phyloP scores from a whole-genome alignment of 2,113 vertebrate genomes.

The Ramphastos sulfuratus region DNA sequence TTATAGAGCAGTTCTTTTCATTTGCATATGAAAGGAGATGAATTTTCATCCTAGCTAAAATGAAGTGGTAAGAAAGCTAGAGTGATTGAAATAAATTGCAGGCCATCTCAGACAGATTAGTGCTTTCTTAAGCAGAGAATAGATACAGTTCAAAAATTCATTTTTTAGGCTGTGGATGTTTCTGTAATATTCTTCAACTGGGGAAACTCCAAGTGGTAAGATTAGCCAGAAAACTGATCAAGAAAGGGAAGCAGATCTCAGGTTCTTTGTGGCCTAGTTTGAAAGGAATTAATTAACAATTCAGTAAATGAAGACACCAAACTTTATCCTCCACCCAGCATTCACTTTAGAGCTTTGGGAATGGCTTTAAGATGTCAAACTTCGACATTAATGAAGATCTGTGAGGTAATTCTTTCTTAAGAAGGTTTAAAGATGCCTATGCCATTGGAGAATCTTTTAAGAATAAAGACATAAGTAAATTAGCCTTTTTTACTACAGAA shows the following conservation, averaged over 20 bases:
- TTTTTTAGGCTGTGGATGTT: conserved; percentile 1
- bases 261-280: conserved; percentile 25
- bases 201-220: conserved; percentile 9
- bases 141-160: conserved; percentile 33
- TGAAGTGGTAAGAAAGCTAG: background rate
- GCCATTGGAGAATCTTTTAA: conserved; percentile 10
- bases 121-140: background rate
- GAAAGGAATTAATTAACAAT: conserved; percentile 52
- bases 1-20: background rate
- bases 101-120: conserved; percentile 30
- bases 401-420: conserved; percentile 46
- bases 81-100: conserved; percentile 46
- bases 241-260: conserved; percentile 29
- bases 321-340: conserved; percentile 38
- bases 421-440: conserved; percentile 25
- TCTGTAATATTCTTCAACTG: conserved; percentile 1
- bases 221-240: conserved; percentile 37
- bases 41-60: conserved; percentile 5
- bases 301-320: conserved; percentile 60
- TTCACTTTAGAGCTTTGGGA: conserved; percentile 45
- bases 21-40: conserved; percentile 30
- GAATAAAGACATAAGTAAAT: conserved; percentile 24
- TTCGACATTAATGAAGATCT: conserved; percentile 44
- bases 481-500: background rate
- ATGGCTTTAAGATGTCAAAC: conserved; percentile 32